Evolutionary conservation across 2,888 invertebrate genomes (phyloP).

Genomic region (Gibbula magus): DNA sequence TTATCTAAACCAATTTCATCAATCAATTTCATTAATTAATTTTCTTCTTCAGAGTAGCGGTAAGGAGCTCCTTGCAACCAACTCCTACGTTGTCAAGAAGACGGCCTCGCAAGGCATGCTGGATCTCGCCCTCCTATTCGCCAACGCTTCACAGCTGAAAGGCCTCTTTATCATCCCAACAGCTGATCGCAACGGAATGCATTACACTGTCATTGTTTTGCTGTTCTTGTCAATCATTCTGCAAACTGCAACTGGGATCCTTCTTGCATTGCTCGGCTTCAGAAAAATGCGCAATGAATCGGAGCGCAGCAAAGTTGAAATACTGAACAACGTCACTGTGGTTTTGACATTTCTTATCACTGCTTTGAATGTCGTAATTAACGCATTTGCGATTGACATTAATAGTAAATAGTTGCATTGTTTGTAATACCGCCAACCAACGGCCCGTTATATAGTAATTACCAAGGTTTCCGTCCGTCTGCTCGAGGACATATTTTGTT

Average conservation of each 20-base stretch:
- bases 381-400: background rate
- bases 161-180: constrained; percentile 81
- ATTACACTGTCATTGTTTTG: constrained; percentile 81
- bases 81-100: background rate
- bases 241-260: constrained; percentile 82
- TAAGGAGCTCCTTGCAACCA: background rate
- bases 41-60: background rate
- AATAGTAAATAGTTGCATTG: background rate
- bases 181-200: constrained; percentile 82
- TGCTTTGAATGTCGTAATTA: background rate
- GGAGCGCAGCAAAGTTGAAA: background rate
- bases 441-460: too few relatives aligned
- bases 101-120: background rate
- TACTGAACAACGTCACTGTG: background rate
- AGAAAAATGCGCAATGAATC: background rate
- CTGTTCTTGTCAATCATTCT: constrained; percentile 82
- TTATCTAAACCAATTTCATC: too few relatives aligned
- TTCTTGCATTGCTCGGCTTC: constrained; percentile 64
- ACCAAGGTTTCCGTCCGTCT: too few relatives aligned
- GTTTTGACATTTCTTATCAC: background rate
- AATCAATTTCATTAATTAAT: too few relatives aligned
- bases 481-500: too few relatives aligned
- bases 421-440: too few relatives aligned
- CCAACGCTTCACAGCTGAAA: constrained; percentile 81
- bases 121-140: constrained; percentile 45